Evolutionary conservation across 2,888 invertebrate genomes (phyloP).

Genomic region (Linyphia triangularis): DNA sequence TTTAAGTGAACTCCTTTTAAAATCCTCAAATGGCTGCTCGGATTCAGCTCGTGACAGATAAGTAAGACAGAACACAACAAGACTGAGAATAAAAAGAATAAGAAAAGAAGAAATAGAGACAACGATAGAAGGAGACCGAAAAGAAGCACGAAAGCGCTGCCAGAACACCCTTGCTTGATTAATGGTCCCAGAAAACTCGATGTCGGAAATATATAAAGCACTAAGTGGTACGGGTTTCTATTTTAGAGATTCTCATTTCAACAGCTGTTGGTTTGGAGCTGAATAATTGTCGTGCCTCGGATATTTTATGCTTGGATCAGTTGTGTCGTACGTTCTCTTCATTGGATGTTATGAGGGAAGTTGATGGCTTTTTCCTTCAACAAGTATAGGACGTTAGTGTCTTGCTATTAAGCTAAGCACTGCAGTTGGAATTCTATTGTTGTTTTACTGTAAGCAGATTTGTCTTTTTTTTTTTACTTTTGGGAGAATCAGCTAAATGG

Average conservation of each 20-base stretch:
- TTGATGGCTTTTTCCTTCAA: conserved; percentile 14
- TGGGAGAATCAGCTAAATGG: not conserved
- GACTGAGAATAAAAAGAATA: not conserved
- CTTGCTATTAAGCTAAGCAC: not conserved
- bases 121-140: not conserved
- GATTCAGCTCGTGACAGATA: conserved; percentile 41
- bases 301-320: conserved; percentile 44
- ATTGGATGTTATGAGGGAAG: not conserved
- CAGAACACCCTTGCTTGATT: conserved; percentile 47
- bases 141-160: conserved; percentile 23
- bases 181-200: conserved; percentile 43
- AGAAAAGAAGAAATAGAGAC: conserved; percentile 8
- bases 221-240: conserved; percentile 63
- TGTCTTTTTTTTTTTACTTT: not conserved
- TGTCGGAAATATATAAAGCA: conserved; percentile 67
- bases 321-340: conserved; percentile 33
- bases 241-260: conserved; percentile 55
- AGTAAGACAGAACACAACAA: conserved; percentile 54
- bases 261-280: conserved; percentile 63
- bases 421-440: not conserved
- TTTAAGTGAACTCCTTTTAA: conserved; percentile 34
- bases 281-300: conserved; percentile 58
- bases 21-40: conserved; percentile 36
- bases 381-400: not conserved
- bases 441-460: not conserved